These are phyloP conservation scores for Drosophila biarmipes DNA, from an alignment of 1,140 invertebrate genomes.

Conservation along the genomic window DNA sequence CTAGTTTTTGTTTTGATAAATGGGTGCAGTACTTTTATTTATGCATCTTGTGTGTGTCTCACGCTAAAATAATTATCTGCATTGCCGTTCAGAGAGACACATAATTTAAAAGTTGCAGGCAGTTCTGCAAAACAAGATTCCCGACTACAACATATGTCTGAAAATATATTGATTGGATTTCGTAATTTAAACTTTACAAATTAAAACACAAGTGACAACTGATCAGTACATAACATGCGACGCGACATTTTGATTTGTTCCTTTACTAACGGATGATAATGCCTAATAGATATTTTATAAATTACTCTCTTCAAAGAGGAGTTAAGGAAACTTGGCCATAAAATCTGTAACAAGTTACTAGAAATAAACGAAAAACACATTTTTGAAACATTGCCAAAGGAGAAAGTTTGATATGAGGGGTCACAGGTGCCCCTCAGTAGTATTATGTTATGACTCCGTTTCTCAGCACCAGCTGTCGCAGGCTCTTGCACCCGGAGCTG, in stretches of 20 bases:
- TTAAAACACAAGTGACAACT: not conserved
- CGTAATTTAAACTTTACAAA: not conserved
- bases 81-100: conserved; percentile 31
- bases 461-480: conserved; percentile 27
- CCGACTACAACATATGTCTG: conserved; percentile 7
- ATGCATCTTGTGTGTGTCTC: conserved; percentile 36
- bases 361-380: not conserved
- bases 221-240: no score
- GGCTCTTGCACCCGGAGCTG: conserved; percentile 55
- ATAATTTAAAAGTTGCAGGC: conserved; percentile 12
- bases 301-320: not conserved
- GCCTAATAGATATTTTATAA: not conserved
- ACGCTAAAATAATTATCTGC: conserved; percentile 50
- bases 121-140: conserved; percentile 8
- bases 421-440: not conserved
- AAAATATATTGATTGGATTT: not conserved
- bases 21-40: conserved; percentile 48
- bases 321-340: not conserved
- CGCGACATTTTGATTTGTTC: not conserved
- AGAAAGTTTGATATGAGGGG: not conserved
- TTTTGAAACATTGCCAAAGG: not conserved
- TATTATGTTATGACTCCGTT: conserved; percentile 12
- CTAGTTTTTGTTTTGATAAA: conserved; percentile 37
- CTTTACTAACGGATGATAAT: not conserved
- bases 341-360: not conserved